Evolutionary conservation across 2,113 vertebrate species (phyloP).

Genomic region (Garra rufa): DNA sequence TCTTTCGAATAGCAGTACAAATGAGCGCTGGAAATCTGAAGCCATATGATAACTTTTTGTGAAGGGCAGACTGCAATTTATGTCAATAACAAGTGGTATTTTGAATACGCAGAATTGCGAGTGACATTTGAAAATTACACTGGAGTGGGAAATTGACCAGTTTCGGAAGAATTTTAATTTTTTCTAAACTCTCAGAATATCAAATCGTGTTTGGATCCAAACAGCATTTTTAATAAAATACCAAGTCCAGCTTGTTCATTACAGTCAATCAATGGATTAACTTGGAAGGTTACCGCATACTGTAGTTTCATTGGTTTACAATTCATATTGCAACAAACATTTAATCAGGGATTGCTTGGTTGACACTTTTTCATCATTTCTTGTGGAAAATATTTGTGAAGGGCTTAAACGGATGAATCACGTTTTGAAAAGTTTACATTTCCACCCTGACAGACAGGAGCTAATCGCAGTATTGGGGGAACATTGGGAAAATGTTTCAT

Average conservation of each 20-base stretch:
- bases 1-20: neutral
- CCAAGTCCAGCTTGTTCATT: neutral
- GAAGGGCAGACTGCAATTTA: neutral
- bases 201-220: conserved; percentile 14
- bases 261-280: conserved; percentile 45
- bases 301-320: conserved; percentile 54
- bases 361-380: conserved; percentile 47
- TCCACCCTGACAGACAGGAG: conserved; percentile 58
- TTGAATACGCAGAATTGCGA: neutral
- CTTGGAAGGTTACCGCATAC: conserved; percentile 7
- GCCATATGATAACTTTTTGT: neutral
- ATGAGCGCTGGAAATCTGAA: neutral
- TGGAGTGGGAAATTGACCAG: neutral
- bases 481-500: conserved; percentile 72
- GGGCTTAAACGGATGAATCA: conserved; percentile 57
- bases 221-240: conserved; percentile 1
- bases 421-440: conserved; percentile 58
- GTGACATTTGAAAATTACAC: neutral
- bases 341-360: conserved; percentile 49
- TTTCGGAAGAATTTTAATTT: neutral
- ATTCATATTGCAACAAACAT: conserved; percentile 45
- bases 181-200: neutral
- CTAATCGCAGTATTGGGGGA: conserved; percentile 52
- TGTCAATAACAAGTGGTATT: neutral
- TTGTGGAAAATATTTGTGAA: conserved; percentile 55